A percentile compares a stretch with the other conserved stretches of the same genome.
phyloP scores from a whole-genome alignment of 1,140 invertebrate genomes.

The Holotrichia oblita region DNA sequence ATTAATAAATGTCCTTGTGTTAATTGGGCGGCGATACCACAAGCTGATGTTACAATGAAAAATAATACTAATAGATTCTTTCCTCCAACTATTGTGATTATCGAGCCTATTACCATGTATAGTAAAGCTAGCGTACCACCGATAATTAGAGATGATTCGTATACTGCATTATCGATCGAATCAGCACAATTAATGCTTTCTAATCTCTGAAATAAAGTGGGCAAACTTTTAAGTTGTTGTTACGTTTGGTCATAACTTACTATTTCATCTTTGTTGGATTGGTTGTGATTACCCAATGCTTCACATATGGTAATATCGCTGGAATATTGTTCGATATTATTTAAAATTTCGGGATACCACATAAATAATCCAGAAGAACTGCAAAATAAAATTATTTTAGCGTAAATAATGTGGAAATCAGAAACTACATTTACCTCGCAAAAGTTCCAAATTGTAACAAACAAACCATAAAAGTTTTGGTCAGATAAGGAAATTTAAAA shows the following conservation, averaged over 20 bases:
- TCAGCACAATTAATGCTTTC: constrained; percentile 43
- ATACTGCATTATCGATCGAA: constrained; percentile 60
- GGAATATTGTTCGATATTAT: constrained; percentile 57
- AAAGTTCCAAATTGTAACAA: constrained; percentile 66
- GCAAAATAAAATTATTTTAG: constrained; percentile 37
- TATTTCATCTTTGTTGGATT: neutral
- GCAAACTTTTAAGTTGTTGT: no score
- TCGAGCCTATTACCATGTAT: constrained; percentile 63
- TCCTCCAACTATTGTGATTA: constrained; percentile 64
- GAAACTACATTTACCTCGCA: constrained; percentile 59
- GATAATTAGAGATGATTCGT: constrained; percentile 64
- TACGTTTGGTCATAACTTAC: no score
- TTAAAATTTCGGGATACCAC: constrained; percentile 67
- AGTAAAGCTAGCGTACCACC: constrained; percentile 62
- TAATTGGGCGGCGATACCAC: constrained; percentile 50
- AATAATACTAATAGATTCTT: constrained; percentile 54
- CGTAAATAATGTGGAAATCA: neutral
- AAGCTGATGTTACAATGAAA: constrained; percentile 45
- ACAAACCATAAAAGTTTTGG: constrained; percentile 68
- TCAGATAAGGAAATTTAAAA: constrained; percentile 62
- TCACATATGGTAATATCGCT: neutral
- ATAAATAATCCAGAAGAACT: constrained; percentile 66
- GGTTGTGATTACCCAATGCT: neutral
- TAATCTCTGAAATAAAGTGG: neutral
- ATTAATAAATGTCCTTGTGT: constrained; percentile 48